Evolutionary conservation across 2,797 vertebrate genomes (phyloP).

Genomic region (Pangasius sanitwongsei): DNA sequence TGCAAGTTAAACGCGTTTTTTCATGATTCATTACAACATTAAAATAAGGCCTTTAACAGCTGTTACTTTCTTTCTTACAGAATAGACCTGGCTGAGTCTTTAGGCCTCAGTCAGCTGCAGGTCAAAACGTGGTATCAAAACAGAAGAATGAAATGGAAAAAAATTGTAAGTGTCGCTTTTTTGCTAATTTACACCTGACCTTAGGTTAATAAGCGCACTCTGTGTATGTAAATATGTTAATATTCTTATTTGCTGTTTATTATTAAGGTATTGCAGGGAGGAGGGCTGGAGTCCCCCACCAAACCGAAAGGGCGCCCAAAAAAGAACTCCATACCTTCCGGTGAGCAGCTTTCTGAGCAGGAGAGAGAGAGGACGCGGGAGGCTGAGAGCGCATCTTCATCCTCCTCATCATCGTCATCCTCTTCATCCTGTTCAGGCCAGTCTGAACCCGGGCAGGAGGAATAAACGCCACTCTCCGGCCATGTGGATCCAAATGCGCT

Average conservation of each 20-base stretch:
- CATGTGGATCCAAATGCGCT: slow-evolving; percentile 22
- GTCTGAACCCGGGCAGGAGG: slow-evolving; percentile 82
- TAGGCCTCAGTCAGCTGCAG: slow-evolving; percentile 97
- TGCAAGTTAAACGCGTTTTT: background rate
- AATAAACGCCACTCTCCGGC: slow-evolving; percentile 69
- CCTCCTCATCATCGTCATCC: slow-evolving; percentile 59
- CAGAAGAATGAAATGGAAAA: slow-evolving; percentile 99
- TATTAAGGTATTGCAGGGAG: slow-evolving; percentile 93
- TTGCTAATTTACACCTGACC: background rate
- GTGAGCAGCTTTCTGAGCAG: slow-evolving; percentile 93
- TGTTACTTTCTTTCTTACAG: slow-evolving; percentile 70
- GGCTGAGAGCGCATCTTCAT: slow-evolving; percentile 72
- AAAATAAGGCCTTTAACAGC: too few species aligned
- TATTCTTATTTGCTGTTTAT: background rate
- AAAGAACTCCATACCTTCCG: slow-evolving; percentile 96
- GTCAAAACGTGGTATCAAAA: slow-evolving; percentile 99
- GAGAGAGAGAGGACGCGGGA: slow-evolving; percentile 86
- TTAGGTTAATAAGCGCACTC: background rate
- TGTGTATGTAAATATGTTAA: background rate
- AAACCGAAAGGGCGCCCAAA: slow-evolving; percentile 97
- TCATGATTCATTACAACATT: background rate
- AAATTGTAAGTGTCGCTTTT: slow-evolving; percentile 85
- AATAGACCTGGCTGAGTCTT: slow-evolving; percentile 96
- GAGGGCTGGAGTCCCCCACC: slow-evolving; percentile 94
- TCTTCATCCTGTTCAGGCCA: slow-evolving; percentile 73